These are phyloP conservation scores for Lasius platythorax DNA, from an alignment of 2,888 invertebrate species.

Conservation along the genomic window DNA sequence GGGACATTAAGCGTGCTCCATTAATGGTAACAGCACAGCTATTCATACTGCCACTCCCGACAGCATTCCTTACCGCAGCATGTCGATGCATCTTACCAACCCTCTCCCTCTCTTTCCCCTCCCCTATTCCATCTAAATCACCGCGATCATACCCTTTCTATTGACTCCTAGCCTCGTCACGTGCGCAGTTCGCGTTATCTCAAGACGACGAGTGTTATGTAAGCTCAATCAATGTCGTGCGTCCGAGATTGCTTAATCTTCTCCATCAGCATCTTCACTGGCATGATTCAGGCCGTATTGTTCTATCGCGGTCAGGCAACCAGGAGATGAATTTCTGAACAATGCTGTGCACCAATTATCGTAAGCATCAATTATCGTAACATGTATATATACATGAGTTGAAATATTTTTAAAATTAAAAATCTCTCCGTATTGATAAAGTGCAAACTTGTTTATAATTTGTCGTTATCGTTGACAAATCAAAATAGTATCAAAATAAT, in stretches of 20 bases:
- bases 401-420: not conserved
- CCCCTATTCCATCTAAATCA: not conserved
- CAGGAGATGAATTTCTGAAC: conserved; percentile 46
- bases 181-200: conserved; percentile 53
- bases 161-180: conserved; percentile 41
- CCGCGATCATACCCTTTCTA: conserved; percentile 12
- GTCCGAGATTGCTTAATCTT: conserved; percentile 57
- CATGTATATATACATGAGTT: not conserved
- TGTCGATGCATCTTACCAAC: conserved; percentile 45
- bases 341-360: not conserved
- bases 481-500: not conserved
- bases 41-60: conserved; percentile 68
- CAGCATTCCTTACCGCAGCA: conserved; percentile 46
- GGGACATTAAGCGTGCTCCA: conserved; percentile 64
- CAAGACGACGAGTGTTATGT: conserved; percentile 43
- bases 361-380: not conserved
- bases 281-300: conserved; percentile 37
- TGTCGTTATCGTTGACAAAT: not conserved
- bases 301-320: conserved; percentile 40
- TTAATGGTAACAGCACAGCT: conserved; percentile 75
- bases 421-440: not conserved
- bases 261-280: conserved; percentile 34
- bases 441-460: not conserved
- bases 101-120: not conserved
- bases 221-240: conserved; percentile 66